Conservation (phyloP, 2,888 invertebrate species). For the Dastarcus helophoroides region DNA sequence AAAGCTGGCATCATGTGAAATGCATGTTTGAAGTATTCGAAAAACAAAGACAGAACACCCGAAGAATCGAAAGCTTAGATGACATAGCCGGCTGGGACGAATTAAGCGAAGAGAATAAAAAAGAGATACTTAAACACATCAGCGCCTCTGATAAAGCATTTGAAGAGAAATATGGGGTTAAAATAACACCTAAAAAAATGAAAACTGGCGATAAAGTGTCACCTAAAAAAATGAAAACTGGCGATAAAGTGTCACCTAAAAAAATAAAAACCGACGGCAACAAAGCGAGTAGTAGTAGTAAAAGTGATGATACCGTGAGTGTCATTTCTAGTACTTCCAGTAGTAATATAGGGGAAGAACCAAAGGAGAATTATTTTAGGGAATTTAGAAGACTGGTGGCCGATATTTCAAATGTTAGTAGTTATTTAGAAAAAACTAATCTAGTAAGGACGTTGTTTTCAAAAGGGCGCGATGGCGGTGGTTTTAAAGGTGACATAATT, state of each 20-base stretch:
- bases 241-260: constrained; percentile 24
- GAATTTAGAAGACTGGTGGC: constrained; percentile 70
- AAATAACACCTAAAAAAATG: constrained; percentile 30
- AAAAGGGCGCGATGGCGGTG: constrained; percentile 46
- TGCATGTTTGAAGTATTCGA: constrained; percentile 72
- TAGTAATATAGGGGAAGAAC: no score
- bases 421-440: constrained; percentile 73
- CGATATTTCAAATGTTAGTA: constrained; percentile 62
- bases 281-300: no score
- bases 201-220: constrained; percentile 14
- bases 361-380: constrained; percentile 64
- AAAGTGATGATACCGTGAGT: no score
- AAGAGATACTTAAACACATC: constrained; percentile 50
- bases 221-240: constrained; percentile 22
- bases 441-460: constrained; percentile 56
- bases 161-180: constrained; percentile 41
- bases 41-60: constrained; percentile 70
- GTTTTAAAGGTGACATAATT: constrained; percentile 65
- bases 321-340: no score
- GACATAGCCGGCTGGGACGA: constrained; percentile 70
- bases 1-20: constrained; percentile 69
- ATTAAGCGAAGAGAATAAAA: constrained; percentile 55
- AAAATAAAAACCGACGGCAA: constrained; percentile 12
- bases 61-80: constrained; percentile 63
- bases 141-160: constrained; percentile 48